Evolutionary conservation across 1,140 invertebrate genomes (phyloP).

Genomic region (Formica exsecta): DNA sequence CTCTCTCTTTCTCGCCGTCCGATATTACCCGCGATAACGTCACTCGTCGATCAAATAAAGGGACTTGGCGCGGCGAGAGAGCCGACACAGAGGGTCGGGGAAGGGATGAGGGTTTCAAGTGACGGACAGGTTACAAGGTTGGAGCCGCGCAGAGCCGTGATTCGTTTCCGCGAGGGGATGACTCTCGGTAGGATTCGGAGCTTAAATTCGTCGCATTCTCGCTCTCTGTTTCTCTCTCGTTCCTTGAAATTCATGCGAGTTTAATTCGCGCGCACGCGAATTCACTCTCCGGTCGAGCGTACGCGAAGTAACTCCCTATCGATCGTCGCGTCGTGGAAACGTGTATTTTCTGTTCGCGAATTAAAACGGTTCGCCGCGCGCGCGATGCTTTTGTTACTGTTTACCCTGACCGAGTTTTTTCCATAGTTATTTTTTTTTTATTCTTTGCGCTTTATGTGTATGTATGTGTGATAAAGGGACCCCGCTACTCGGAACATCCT

Average conservation of each 20-base stretch:
- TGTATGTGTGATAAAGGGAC: conserved; percentile 2
- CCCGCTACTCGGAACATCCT: conserved; percentile 18
- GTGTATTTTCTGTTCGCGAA: conserved; percentile 59
- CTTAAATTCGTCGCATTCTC: conserved; percentile 19
- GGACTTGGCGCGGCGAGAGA: conserved; percentile 35
- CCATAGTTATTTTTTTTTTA: conserved; percentile 54
- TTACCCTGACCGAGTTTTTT: conserved; percentile 59
- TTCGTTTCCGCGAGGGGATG: conserved; percentile 17
- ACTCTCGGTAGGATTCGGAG: neutral
- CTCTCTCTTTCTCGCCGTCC: conserved; percentile 58
- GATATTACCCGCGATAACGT: conserved; percentile 75
- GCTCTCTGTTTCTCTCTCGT: conserved; percentile 13
- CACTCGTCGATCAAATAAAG: conserved; percentile 75
- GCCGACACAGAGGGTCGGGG: neutral
- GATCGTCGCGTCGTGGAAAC: conserved; percentile 51
- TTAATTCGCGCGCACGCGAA: conserved; percentile 58
- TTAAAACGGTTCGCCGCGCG: conserved; percentile 59
- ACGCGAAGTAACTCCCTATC: conserved; percentile 53
- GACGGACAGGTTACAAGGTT: conserved; percentile 61
- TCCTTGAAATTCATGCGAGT: conserved; percentile 57
- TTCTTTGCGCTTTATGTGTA: neutral
- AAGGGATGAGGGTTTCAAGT: conserved; percentile 46
- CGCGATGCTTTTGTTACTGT: conserved; percentile 48
- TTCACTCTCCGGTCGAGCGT: conserved; percentile 40
- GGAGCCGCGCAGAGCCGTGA: conserved; percentile 35